phyloP scores from a whole-genome alignment of 2,888 invertebrate species.

The Lamellibrachia satsuma region DNA sequence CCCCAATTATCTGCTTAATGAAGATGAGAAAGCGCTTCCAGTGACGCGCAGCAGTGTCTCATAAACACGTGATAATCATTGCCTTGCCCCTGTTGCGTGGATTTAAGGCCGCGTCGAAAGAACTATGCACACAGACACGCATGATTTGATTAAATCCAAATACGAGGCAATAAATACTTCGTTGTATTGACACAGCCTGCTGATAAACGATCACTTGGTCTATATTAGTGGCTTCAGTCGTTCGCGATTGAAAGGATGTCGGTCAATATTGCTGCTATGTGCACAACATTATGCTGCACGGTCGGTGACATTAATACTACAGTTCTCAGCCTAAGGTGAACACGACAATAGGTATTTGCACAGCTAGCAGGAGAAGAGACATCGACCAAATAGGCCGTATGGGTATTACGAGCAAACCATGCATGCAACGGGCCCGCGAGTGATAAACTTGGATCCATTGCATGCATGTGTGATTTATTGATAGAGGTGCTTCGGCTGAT shows the following conservation, averaged over 20 bases:
- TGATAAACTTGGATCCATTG: neutral
- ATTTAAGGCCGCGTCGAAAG: neutral
- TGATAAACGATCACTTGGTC: neutral
- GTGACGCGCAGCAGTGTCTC: neutral
- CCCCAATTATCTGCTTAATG: neutral
- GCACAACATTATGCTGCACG: constrained; percentile 10
- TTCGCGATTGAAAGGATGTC: neutral
- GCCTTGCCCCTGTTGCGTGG: neutral
- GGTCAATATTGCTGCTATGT: neutral
- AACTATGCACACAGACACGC: neutral
- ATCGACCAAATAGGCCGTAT: neutral
- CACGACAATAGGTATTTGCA: neutral
- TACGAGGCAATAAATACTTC: neutral
- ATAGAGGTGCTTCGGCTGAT: neutral
- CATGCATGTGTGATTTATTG: neutral
- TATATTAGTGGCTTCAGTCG: neutral
- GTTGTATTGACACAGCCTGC: neutral
- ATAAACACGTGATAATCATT: neutral
- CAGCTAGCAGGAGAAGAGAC: neutral
- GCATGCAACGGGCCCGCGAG: neutral
- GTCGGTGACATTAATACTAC: neutral
- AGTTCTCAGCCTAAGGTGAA: neutral
- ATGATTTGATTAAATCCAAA: neutral
- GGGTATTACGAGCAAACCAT: neutral
- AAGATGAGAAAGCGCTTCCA: neutral